A percentile compares a stretch with the other conserved stretches of the same genome.
Evolutionary conservation across 2,113 vertebrate species (phyloP).

Genomic region (Stigmatopora argus): DNA sequence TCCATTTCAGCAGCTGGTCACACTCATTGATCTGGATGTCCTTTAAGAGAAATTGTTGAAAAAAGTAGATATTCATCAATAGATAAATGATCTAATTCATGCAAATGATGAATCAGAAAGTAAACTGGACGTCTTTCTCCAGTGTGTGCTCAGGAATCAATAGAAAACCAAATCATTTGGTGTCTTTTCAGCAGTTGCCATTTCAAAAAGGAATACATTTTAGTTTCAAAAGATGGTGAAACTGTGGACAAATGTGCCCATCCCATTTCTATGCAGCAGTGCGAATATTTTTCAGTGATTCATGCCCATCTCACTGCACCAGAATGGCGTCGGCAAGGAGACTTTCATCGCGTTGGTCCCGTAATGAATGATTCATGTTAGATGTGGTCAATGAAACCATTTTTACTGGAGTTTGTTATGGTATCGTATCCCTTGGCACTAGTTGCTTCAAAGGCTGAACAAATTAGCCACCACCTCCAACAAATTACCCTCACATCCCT

Average conservation of each 20-base stretch:
- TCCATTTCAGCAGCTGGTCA: not conserved
- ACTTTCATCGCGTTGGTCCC: slow-evolving; percentile 17
- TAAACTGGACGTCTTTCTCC: too few species aligned
- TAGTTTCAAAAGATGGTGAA: not conserved
- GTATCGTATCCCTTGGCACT: slow-evolving; percentile 36
- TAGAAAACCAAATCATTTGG: not conserved
- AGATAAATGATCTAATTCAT: not conserved
- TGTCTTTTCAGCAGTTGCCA: not conserved
- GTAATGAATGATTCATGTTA: slow-evolving; percentile 56
- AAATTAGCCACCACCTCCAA: slow-evolving; percentile 48
- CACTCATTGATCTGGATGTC: not conserved
- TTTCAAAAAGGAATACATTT: not conserved
- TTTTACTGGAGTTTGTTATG: slow-evolving; percentile 55
- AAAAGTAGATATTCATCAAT: not conserved
- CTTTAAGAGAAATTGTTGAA: not conserved
- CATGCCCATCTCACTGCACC: slow-evolving; percentile 17
- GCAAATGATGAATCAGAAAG: not conserved
- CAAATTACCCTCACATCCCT: slow-evolving; percentile 35
- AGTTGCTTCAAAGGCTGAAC: slow-evolving; percentile 52
- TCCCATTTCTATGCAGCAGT: slow-evolving; percentile 1
- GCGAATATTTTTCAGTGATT: slow-evolving; percentile 17
- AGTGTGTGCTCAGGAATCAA: not conserved
- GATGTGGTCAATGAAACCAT: slow-evolving; percentile 51
- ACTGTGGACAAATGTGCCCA: not conserved
- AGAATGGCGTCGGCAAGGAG: slow-evolving; percentile 21